These are phyloP conservation scores for Trachops cirrhosus DNA, from an alignment of 2,797 vertebrate genomes.

Conservation along the genomic window DNA sequence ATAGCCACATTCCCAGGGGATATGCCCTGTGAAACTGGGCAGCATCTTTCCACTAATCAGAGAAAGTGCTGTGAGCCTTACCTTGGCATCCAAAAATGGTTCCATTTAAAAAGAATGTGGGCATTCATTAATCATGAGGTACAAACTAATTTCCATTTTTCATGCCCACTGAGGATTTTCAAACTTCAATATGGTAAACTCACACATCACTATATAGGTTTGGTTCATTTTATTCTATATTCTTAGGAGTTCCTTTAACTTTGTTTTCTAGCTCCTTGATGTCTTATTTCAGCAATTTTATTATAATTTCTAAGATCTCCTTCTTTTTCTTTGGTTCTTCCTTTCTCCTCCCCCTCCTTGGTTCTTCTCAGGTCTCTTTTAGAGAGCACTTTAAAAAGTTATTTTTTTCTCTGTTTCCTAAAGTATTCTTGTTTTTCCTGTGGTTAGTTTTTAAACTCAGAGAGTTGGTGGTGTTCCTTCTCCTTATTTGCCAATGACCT, in stretches of 20 bases:
- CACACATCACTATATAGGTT: not conserved
- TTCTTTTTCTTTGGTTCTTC: not conserved
- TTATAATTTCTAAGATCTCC: not conserved
- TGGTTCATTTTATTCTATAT: not conserved
- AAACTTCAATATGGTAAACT: not conserved
- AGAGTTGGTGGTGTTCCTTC: not conserved
- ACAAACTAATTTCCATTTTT: slow-evolving; percentile 6
- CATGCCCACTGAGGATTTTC: not conserved
- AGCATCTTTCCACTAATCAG: not conserved
- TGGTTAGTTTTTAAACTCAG: not conserved
- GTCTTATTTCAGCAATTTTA: not conserved
- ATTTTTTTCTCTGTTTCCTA: not conserved
- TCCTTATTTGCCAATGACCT: not conserved
- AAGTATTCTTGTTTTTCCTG: not conserved
- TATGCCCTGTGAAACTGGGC: not conserved
- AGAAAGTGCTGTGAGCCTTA: not conserved
- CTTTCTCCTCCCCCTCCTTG: not conserved
- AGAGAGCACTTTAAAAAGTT: not conserved
- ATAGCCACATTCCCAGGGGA: not conserved
- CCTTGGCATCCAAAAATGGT: not conserved
- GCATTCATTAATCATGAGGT: not conserved
- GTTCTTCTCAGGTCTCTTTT: not conserved
- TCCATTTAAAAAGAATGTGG: not conserved
- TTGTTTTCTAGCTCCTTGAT: not conserved
- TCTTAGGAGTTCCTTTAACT: not conserved